Evolutionary conservation across 2,113 vertebrate genomes (phyloP).

Genomic region (Gymnarchus niloticus): DNA sequence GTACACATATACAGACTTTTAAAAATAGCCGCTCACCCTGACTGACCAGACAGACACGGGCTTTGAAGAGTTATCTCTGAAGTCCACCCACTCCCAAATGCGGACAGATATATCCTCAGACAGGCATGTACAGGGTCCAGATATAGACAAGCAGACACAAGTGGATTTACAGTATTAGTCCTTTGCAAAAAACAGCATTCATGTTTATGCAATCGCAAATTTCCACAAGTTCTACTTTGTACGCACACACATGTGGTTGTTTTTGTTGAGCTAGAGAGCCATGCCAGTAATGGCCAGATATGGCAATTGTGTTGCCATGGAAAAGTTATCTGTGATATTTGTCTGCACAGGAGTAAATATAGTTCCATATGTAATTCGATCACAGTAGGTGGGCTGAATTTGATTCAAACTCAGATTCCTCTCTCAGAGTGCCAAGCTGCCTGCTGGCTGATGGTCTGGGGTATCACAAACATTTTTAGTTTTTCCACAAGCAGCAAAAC

Average conservation of each 20-base stretch:
- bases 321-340: slow-evolving; percentile 4
- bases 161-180: not conserved
- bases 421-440: not conserved
- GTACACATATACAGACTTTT: not conserved
- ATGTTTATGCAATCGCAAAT: not conserved
- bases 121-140: slow-evolving; percentile 22
- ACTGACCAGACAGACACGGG: slow-evolving; percentile 22
- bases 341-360: slow-evolving; percentile 4
- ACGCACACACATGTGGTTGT: not conserved
- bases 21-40: slow-evolving; percentile 17
- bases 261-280: not conserved
- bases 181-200: not conserved
- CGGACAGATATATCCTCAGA: slow-evolving; percentile 36
- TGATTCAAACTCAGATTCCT: slow-evolving; percentile 10
- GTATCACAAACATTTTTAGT: not conserved
- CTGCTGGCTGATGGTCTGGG: not conserved
- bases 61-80: slow-evolving; percentile 27
- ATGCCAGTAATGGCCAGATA: not conserved
- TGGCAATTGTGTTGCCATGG: slow-evolving; percentile 7
- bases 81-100: slow-evolving; percentile 9
- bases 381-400: slow-evolving; percentile 5
- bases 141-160: slow-evolving; percentile 4
- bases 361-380: not conserved
- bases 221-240: not conserved
- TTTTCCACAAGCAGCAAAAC: not conserved